phyloP scores from a whole-genome alignment of 2,113 vertebrate species.

The Lycaon pictus region DNA sequence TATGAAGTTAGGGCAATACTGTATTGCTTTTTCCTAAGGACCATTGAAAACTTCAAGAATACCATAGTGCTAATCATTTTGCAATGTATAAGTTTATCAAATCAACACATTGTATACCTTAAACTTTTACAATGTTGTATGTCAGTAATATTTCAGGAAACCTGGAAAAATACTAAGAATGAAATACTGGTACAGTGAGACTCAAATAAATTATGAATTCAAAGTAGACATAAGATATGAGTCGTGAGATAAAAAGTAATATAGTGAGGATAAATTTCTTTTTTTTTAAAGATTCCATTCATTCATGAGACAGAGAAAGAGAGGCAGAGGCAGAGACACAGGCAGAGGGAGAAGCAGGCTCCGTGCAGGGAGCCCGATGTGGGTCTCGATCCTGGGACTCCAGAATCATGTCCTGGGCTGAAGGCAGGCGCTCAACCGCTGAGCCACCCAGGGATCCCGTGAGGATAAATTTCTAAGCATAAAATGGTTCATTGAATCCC shows the following conservation, averaged over 20 bases:
- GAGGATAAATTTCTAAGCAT: background rate
- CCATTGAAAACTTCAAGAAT: conserved; percentile 13
- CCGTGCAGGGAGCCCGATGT: too few species aligned
- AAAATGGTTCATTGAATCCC: background rate
- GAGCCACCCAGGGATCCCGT: too few species aligned
- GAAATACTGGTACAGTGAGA: background rate
- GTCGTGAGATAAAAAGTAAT: conserved; percentile 1
- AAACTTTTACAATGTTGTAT: background rate
- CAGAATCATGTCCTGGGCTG: too few species aligned
- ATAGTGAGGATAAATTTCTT: background rate
- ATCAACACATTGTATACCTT: background rate
- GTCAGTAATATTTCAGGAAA: background rate
- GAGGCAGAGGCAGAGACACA: too few species aligned
- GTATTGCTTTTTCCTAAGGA: background rate
- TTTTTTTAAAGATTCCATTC: too few species aligned
- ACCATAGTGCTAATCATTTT: background rate
- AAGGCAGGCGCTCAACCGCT: too few species aligned
- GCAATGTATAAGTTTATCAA: background rate
- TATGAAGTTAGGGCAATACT: conserved; percentile 6
- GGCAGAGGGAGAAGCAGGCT: too few species aligned
- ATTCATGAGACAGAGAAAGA: too few species aligned
- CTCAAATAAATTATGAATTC: conserved; percentile 32
- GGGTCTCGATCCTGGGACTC: too few species aligned
- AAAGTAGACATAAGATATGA: background rate
- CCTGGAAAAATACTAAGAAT: background rate